Base-by-base conservation (phyloP, 2,113 vertebrate genomes). In the Willisornis vidua region DNA sequence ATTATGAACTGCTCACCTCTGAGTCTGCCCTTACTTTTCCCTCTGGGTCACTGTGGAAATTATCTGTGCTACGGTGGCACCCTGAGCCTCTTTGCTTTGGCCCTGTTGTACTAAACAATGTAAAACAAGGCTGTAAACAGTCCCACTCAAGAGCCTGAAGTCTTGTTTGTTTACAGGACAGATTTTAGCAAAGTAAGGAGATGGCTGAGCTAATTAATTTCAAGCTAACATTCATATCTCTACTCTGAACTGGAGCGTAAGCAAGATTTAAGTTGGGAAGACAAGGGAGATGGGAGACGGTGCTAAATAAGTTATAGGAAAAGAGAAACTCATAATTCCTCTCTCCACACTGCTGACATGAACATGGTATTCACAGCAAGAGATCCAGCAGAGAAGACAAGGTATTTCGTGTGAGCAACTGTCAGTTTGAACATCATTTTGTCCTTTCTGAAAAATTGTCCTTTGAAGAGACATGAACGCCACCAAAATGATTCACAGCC, bases 111-210 rank as follows among this genome's bases (percentile, higher is more conserved):
- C 51, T 70, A 61, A 84, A 89, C 26, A 49, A 18, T 37, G 74
- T 77, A 20, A 78, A 93, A 77, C 10, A 76, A 62, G 77, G 72
- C 54, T 75, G 86, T 86, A 93, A 96, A 94, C 45, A 93, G 77
- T 31, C 19, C 9, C 19, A 18, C 13, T 87, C 66, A 86, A 73
- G 51, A 82, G 52, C 25, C 54, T 43, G 20, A 61, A 79, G 88
- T 16, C 45, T 72, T 31, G 17, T 61, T 48, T 55, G 61, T 93
- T 89, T 78, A 75, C 73, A 77, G 84, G 80, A 84, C 43, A 67
- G 65, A 46, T 75, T 94, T 87, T 52, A 89, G 61, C 2, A 2
- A 84, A 88, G 54, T 66, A 73, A 76, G 86, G 93, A 58, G 57
- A 57, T 1, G 3, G 20, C 1, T 71, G 68, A 89, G 43, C 19